Conservation (phyloP, 2,888 invertebrate genomes). For the Eugnorisma glareosa region DNA sequence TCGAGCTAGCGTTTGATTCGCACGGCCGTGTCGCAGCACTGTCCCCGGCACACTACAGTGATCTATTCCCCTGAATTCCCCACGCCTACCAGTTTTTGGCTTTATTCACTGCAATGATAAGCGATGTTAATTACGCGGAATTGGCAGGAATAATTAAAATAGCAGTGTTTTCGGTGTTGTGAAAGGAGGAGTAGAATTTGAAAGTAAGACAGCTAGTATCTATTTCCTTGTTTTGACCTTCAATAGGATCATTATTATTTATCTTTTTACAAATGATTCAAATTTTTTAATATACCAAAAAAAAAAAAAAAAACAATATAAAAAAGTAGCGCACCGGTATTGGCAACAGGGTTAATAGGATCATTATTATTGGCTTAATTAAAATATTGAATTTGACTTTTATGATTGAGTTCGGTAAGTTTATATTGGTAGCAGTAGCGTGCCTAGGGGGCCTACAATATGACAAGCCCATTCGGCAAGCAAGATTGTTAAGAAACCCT, state of each 20-base stretch:
- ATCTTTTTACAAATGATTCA: too few species aligned
- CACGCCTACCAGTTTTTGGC: slow-evolving; percentile 62
- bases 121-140: slow-evolving; percentile 37
- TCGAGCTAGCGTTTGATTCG: slow-evolving; percentile 62
- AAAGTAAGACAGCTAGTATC: not conserved
- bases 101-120: slow-evolving; percentile 54
- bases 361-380: not conserved
- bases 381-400: not conserved
- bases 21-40: slow-evolving; percentile 44
- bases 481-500: too few species aligned
- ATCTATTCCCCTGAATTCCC: slow-evolving; percentile 57
- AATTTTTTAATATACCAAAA: too few species aligned
- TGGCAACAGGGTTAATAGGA: too few species aligned
- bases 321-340: too few species aligned
- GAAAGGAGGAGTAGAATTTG: not conserved
- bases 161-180: not conserved
- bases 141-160: slow-evolving; percentile 37
- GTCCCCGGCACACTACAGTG: slow-evolving; percentile 59
- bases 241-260: not conserved
- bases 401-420: not conserved
- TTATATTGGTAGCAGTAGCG: not conserved
- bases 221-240: not conserved
- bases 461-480: too few species aligned
- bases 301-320: too few species aligned
- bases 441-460: too few species aligned